phyloP scores from a whole-genome alignment of 2,113 vertebrate species.

The Thymallus thymallus region DNA sequence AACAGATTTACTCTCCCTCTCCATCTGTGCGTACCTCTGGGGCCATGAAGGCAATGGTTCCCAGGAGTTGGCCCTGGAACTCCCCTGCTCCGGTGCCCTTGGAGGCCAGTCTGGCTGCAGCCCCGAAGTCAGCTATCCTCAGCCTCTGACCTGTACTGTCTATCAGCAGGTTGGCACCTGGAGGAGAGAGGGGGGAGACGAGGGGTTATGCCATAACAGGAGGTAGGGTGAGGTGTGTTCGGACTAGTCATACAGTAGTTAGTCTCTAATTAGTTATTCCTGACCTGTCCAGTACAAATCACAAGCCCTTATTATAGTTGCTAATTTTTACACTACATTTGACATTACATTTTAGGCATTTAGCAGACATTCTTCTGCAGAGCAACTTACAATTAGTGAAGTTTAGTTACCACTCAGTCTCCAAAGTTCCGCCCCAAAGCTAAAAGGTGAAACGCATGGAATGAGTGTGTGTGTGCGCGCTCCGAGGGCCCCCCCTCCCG shows the following conservation, averaged over 20 bases:
- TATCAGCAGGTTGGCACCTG: constrained; percentile 90
- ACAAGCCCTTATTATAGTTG: too few relatives aligned
- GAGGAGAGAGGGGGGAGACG: constrained; percentile 34
- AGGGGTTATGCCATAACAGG: neutral
- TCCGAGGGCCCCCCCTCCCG: too few relatives aligned
- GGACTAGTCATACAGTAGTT: too few relatives aligned
- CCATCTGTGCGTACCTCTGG: constrained; percentile 76
- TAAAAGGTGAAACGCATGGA: neutral
- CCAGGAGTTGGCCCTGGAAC: constrained; percentile 89
- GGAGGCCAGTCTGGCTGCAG: constrained; percentile 86
- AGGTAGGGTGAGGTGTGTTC: neutral
- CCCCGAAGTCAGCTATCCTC: constrained; percentile 88
- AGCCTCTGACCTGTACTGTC: constrained; percentile 90
- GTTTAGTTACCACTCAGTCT: too few relatives aligned
- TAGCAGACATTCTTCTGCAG: too few relatives aligned
- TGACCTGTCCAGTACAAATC: too few relatives aligned
- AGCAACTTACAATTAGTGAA: too few relatives aligned
- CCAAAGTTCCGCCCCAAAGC: too few relatives aligned
- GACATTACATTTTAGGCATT: neutral
- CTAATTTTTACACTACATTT: neutral
- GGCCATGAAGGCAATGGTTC: constrained; percentile 92
- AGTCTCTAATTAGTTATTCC: too few relatives aligned
- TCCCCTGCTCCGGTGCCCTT: constrained; percentile 91
- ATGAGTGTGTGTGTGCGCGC: neutral
- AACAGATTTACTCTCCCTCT: neutral